Conservation (phyloP, 2,113 vertebrate species). For the Nothoprocta perdicaria region DNA sequence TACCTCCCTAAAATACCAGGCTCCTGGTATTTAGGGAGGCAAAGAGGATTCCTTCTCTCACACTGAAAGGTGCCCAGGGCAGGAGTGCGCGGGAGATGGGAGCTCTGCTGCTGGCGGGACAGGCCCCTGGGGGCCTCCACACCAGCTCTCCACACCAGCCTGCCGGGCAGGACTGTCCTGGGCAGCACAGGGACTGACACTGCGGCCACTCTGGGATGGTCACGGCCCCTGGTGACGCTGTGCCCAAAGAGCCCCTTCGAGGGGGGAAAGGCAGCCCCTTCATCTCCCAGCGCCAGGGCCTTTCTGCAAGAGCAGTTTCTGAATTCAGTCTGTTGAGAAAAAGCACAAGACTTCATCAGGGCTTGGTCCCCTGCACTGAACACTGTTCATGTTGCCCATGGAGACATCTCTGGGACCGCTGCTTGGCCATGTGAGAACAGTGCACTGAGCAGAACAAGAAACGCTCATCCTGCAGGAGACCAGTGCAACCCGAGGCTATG, state of each 20-base stretch:
- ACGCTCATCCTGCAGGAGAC: background rate
- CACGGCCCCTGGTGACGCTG: too few species aligned
- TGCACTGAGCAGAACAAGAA: background rate
- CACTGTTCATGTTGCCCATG: background rate
- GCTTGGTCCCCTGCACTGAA: background rate
- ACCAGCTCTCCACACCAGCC: too few species aligned
- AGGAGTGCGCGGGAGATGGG: too few species aligned
- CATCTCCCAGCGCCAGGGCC: background rate
- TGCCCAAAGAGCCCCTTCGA: background rate
- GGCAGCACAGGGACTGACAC: background rate
- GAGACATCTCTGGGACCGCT: background rate
- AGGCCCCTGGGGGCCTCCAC: too few species aligned
- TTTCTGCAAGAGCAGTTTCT: background rate
- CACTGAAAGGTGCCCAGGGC: too few species aligned
- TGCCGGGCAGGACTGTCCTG: too few species aligned
- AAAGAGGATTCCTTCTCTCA: background rate
- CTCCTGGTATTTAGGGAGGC: background rate
- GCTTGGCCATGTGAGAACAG: background rate
- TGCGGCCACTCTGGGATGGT: background rate
- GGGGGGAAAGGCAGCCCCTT: background rate
- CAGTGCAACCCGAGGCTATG: background rate
- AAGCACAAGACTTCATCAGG: background rate
- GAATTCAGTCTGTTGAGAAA: background rate
- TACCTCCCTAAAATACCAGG: too few species aligned
- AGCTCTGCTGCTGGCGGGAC: too few species aligned